A percentile compares a stretch with the other conserved stretches of the same genome.
These are phyloP conservation scores for Callipepla californica DNA, from an alignment of 2,113 vertebrate genomes.

Conservation along the genomic window DNA sequence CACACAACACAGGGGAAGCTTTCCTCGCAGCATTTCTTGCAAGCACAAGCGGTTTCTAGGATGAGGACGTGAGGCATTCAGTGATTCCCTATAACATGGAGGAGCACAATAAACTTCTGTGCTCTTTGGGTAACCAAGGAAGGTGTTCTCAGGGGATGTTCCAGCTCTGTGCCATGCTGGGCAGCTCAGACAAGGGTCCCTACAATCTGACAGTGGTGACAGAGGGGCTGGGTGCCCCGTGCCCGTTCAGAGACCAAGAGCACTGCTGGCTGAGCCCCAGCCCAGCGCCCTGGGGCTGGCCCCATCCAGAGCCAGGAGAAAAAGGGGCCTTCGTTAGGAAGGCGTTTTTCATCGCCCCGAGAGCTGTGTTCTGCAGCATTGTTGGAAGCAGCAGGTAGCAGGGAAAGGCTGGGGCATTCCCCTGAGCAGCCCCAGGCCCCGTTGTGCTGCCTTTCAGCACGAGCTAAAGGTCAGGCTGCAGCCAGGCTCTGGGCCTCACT, in stretches of 20 bases:
- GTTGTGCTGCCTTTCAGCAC: slow-evolving; percentile 80
- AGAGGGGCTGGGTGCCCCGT: not conserved
- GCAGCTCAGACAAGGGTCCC: not conserved
- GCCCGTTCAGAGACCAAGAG: not conserved
- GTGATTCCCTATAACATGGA: not conserved
- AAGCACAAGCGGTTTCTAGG: not conserved
- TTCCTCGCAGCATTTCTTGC: not conserved
- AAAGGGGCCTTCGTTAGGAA: slow-evolving; percentile 54
- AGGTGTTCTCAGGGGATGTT: not conserved
- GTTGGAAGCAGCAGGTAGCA: slow-evolving; percentile 95
- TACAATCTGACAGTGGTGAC: not conserved
- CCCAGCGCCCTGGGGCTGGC: not conserved
- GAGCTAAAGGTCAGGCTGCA: slow-evolving; percentile 90
- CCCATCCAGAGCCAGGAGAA: not conserved
- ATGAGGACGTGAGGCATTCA: not conserved
- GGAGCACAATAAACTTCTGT: not conserved
- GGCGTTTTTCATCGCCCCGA: slow-evolving; percentile 88
- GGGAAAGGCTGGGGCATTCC: slow-evolving; percentile 80
- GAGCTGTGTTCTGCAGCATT: slow-evolving; percentile 92
- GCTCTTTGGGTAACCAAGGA: not conserved
- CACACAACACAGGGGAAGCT: not conserved
- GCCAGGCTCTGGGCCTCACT: slow-evolving; percentile 83
- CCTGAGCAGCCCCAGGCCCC: slow-evolving; percentile 76
- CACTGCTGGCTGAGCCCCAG: not conserved
- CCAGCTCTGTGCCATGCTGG: not conserved